Base-by-base conservation (phyloP, 2,113 vertebrate genomes). In the Vireo altiloquus region DNA sequence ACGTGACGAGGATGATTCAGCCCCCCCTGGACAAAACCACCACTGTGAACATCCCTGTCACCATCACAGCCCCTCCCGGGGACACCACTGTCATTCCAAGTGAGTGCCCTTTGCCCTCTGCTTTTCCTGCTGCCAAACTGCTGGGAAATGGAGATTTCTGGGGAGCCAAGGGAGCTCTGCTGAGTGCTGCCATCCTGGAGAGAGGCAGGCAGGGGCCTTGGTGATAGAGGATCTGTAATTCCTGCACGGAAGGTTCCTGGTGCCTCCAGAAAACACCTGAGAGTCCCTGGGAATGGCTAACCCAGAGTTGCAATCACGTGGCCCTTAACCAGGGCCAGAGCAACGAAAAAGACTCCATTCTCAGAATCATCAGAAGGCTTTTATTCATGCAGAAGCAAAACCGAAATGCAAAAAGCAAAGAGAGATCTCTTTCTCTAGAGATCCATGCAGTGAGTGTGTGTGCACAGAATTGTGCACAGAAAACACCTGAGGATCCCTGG, bases 81-180 rank as follows among this genome's bases (percentile, higher is more conserved):
- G 99, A 99, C 33, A 98, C 98, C 75, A 98, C 98, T 2, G 95
- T 98, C 54, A 98, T 98, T 60, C 98, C 99, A 79, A 98, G 99
- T 99, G 96, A 98, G 99, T 98, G 89, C 92, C 92, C 78, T 71
- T 15, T 21, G 13, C 13, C 21, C 9, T 19, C 59, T 80, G 52
- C 30, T n/a, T 12, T 37, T 66, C 46, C 63, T 35, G 31, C 22
- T 28, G 1, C 0, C 24, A 23, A 15, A 49, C 21, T 68, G 19
- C 22, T 20, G 5, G 52, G 21, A 15, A 46, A 49, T 37, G 0
- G 11, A 0, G 3, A 14, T 83, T 80, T 11, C 18, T 6, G 6
- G 10, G 66, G 46, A 57, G 7, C 2, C 15, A 1, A 13, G 71
- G 40, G 27, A 3, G 5, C 11, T 90, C 5, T 88, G 28, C 49